Base-by-base conservation (phyloP, 2,888 invertebrate species). In the Mesorhabditis sp. region DNA sequence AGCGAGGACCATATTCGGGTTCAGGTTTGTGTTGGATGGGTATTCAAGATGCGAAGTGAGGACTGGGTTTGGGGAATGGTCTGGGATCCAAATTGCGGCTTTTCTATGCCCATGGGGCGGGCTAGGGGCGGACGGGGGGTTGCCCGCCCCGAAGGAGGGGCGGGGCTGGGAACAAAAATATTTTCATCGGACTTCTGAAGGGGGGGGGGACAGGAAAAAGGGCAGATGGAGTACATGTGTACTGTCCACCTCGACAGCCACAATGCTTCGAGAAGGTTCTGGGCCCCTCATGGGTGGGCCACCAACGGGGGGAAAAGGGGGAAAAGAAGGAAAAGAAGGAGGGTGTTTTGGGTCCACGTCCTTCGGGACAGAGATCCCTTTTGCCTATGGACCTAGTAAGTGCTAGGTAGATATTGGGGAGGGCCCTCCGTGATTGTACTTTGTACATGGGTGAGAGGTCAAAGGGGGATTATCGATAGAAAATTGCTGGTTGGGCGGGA, bases 321-420 rank as follows among this genome's bases (percentile, higher is more conserved):
- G 58, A 50, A 50, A 13, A n/a, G 58, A 50, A 50, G n/a, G 58
- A 50, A 50, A 50, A 50, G 58, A n/a, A 13, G 58, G 58, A 50
- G 58, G n/a, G n/a, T 13, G 58, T 13, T 10, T 50, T 50, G 58
- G 28, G 28, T 28, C 28, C 28, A 28, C 28, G 28, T 28, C 28
- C 28, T 28, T 28, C 28, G 28, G 28, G 28, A 28, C 28, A 28
- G 28, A 28, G 28, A 28, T 28, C 28, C 28, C 28, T 28, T 28
- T 28, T 28, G 28, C 28, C 28, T 28, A 28, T 28, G 28, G 28
- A 28, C 28, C 28, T 28, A 28, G 28, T 28, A 28, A 28, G 28
- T 28, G 28, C 28, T 28, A 28, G 28, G 28, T 28, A 28, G 28
- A 28, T 28, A 28, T 28, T 28, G 28, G 28, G 28, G 28, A 28